Conservation (phyloP, 2,113 vertebrate genomes). For the Brienomyrus longianalis region DNA sequence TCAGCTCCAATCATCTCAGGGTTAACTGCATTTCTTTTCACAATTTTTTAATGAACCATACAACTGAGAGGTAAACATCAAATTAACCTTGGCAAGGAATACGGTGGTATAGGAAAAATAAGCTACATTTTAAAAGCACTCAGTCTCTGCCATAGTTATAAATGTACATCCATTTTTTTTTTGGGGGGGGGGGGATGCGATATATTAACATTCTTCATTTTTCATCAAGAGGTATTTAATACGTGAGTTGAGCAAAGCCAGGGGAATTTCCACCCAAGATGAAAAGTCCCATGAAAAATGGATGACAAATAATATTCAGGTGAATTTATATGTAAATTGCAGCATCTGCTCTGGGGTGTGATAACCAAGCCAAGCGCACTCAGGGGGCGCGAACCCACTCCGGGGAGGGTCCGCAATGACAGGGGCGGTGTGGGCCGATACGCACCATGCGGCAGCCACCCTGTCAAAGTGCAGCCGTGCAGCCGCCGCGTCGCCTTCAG, state of each 20-base stretch:
- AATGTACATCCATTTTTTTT: constrained; percentile 45
- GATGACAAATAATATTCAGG: constrained; percentile 25
- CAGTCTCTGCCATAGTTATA: constrained; percentile 57
- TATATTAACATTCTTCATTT: constrained; percentile 50
- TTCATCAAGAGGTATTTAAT: constrained; percentile 25
- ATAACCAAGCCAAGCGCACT: constrained; percentile 1
- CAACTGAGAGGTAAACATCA: constrained; percentile 62
- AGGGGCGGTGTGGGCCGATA: no score
- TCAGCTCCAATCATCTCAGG: constrained; percentile 49
- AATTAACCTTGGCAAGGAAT: constrained; percentile 55
- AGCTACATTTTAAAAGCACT: constrained; percentile 84
- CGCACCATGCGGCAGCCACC: no score
- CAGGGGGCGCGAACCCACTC: not conserved
- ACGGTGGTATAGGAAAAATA: constrained; percentile 44
- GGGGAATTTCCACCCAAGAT: constrained; percentile 8
- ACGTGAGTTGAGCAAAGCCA: constrained; percentile 18
- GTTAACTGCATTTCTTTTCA: constrained; percentile 67
- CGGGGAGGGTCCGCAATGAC: not conserved
- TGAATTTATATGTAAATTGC: constrained; percentile 27
- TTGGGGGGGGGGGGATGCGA: constrained; percentile 21
- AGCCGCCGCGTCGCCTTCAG: not conserved
- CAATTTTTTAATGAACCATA: constrained; percentile 65
- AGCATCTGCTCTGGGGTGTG: constrained; percentile 17
- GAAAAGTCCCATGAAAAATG: constrained; percentile 26
- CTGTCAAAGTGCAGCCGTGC: not conserved